Evolutionary conservation across 2,888 invertebrate species (phyloP), one percentile per base, ranked within the genome.

Genomic region (Sarcophaga subvicina): DNA sequence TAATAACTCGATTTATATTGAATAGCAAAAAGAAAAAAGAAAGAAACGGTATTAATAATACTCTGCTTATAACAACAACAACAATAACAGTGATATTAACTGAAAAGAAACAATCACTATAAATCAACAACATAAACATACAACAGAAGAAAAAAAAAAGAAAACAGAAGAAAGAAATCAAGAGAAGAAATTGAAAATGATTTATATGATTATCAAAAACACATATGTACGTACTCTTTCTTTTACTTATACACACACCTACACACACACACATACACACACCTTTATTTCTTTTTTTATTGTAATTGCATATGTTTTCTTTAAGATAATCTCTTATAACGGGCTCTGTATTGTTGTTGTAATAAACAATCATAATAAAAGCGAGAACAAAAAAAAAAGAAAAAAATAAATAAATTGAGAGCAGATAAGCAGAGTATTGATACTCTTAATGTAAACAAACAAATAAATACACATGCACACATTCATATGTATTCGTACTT

Each of bases 121-220:
- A 92, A 91, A 91, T 91, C 91, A 91, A 91, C 91, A 91, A 91
- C 90, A 92, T 90, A 91, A 91, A 91, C 91, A 89, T 76, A 49
- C 67, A 63, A 75, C 78, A 81, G 78, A 66, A 59, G 49, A 12
- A 47, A 66, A 60, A 66, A 60, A 71, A 62, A 76, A 83, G 37
- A 49, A 0, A 37, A 0, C 2, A 37, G 69, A 83, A 85, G 12
- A 79, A 59, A 75, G 81, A 81, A 81, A 66, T 59, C 54, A 12
- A 47, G 49, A 67, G 66, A 63, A 67, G 63, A 79, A 83, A 60
- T 54, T 54, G 69, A 81, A 85, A 84, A 89, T 91, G 91, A 91
- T 91, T 91, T 89, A 89, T 89, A 85, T 88, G 83, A 83, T 84
- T 86, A 86, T 82, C 83, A 66, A 49, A n/a, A 6, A 76, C 80